Conservation (phyloP, 2,888 invertebrate genomes). For the Drosophila barbarae region DNA sequence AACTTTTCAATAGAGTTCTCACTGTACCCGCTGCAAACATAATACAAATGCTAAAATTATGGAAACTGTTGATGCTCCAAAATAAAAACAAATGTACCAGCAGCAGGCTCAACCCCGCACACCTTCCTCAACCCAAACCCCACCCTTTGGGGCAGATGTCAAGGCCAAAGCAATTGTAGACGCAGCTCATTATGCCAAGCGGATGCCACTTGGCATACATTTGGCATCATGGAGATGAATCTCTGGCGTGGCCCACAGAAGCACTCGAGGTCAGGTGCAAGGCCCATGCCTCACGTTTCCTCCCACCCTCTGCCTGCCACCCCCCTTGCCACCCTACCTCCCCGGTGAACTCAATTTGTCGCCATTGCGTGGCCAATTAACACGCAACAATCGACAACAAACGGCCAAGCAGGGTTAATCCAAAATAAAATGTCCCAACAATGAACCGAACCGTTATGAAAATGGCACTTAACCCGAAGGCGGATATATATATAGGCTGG, state of each 20-base stretch:
- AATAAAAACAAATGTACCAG: constrained; percentile 52
- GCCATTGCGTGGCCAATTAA: constrained; percentile 72
- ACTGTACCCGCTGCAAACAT: constrained; percentile 36
- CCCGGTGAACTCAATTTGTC: constrained; percentile 66
- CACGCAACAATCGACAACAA: constrained; percentile 63
- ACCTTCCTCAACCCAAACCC: background rate
- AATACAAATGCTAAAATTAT: constrained; percentile 62
- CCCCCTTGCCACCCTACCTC: too few relatives aligned
- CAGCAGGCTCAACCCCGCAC: background rate
- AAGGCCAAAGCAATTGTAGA: constrained; percentile 65
- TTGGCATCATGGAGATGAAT: constrained; percentile 34
- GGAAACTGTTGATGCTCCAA: constrained; percentile 45
- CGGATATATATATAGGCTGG: background rate
- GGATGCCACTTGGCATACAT: constrained; percentile 68
- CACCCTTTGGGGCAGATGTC: constrained; percentile 38
- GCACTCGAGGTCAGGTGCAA: constrained; percentile 37
- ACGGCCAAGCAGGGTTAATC: constrained; percentile 13
- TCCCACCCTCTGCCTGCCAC: background rate
- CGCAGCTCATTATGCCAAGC: constrained; percentile 69
- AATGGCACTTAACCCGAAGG: constrained; percentile 17
- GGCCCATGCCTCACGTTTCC: background rate
- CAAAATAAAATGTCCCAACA: constrained; percentile 38
- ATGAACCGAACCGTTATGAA: constrained; percentile 22
- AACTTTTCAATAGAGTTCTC: background rate
- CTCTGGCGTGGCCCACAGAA: constrained; percentile 8